Percentiles rank a stretch among this genome's conserved stretches.
phyloP scores from a whole-genome alignment of 2,797 vertebrate species.

The Accipiter badius region DNA sequence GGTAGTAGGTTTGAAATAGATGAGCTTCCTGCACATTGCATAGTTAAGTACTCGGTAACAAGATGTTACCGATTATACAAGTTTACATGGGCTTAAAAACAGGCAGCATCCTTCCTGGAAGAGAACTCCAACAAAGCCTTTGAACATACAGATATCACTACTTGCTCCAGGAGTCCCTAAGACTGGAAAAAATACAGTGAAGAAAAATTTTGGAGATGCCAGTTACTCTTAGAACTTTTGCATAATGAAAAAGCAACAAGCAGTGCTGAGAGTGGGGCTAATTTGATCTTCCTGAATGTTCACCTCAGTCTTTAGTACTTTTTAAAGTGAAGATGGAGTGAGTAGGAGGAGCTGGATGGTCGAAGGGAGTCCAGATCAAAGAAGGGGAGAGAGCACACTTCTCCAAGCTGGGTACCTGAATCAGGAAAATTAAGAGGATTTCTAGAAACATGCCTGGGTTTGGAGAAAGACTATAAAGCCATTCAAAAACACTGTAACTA shows the following conservation, averaged over 20 bases:
- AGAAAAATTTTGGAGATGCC: neutral
- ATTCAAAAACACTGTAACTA: neutral
- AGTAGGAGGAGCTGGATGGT: neutral
- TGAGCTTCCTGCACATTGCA: neutral
- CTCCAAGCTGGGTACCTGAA: neutral
- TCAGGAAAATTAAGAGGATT: neutral
- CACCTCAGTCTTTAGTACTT: neutral
- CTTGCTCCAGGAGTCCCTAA: neutral
- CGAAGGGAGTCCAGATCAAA: neutral
- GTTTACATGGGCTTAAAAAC: neutral
- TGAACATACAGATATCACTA: neutral
- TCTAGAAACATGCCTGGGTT: neutral
- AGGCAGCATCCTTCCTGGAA: neutral
- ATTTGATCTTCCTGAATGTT: neutral
- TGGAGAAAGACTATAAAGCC: neutral
- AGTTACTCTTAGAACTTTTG: neutral
- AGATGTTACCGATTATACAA: neutral
- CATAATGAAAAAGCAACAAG: neutral
- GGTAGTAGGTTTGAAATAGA: neutral
- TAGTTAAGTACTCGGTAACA: neutral
- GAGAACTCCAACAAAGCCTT: neutral
- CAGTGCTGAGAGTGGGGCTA: rapidly evolving
- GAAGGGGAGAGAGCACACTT: neutral
- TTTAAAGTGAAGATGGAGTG: neutral
- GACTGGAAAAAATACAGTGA: neutral